A percentile compares a stretch with the other conserved stretches of the same genome.
phyloP scores from a whole-genome alignment of 2,888 invertebrate species.

The Plagodis pulveraria region DNA sequence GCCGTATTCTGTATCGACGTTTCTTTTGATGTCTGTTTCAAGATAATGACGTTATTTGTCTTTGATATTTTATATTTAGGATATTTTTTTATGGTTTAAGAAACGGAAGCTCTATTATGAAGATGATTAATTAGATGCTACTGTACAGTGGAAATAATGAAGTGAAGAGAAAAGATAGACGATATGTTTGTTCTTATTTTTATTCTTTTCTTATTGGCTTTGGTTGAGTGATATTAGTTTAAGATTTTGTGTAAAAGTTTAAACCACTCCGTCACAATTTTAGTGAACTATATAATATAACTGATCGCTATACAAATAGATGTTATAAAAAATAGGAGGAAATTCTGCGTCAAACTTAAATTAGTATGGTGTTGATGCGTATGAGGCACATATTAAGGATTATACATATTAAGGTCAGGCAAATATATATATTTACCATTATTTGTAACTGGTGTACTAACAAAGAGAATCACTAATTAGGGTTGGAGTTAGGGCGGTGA shows the following conservation, averaged over 20 bases:
- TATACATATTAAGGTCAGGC: too few species aligned
- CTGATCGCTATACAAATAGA: too few species aligned
- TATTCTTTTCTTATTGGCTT: constrained; percentile 1
- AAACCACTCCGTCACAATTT: too few species aligned
- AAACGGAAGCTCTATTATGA: constrained; percentile 39
- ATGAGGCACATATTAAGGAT: too few species aligned
- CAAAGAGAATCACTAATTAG: too few species aligned
- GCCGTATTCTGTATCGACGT: constrained; percentile 63
- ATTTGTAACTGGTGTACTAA: too few species aligned
- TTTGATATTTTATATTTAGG: constrained; percentile 64
- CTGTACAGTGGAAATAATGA: constrained; percentile 20
- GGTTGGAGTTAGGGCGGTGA: too few species aligned
- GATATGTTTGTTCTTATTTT: neutral
- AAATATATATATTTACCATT: too few species aligned
- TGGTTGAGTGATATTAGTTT: constrained; percentile 6
- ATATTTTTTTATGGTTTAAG: constrained; percentile 43
- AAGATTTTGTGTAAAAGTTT: neutral
- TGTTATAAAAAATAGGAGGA: too few species aligned
- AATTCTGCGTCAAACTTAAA: too few species aligned
- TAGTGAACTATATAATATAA: too few species aligned
- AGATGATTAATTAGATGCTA: constrained; percentile 36
- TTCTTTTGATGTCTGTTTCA: constrained; percentile 67
- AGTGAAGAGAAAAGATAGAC: constrained; percentile 1
- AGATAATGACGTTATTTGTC: constrained; percentile 75
- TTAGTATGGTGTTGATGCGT: too few species aligned